phyloP scores from a whole-genome alignment of 2,888 invertebrate genomes.

The Artemia sinica region DNA sequence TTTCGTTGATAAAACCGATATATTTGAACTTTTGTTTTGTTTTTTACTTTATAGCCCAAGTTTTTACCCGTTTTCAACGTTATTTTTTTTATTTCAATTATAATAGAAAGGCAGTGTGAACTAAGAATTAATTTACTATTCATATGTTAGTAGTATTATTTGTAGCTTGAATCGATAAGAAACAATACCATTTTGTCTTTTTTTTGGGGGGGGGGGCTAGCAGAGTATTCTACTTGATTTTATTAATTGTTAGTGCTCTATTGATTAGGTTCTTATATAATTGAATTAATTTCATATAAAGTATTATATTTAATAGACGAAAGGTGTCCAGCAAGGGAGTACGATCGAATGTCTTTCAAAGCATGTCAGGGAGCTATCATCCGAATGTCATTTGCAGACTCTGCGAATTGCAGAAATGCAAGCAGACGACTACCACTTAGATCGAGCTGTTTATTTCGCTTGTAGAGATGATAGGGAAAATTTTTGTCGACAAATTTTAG shows the following conservation, averaged over 20 bases:
- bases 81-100: too few relatives aligned
- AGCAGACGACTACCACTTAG: constrained; percentile 67
- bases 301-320: constrained; percentile 26
- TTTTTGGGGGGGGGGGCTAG: too few relatives aligned
- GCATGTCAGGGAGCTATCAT: constrained; percentile 43
- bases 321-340: constrained; percentile 49
- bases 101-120: too few relatives aligned
- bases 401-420: constrained; percentile 71
- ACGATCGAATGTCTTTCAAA: constrained; percentile 67
- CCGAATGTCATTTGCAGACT: constrained; percentile 58
- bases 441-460: constrained; percentile 70
- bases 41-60: too few relatives aligned
- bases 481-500: constrained; percentile 26
- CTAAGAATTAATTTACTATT: too few relatives aligned
- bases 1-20: too few relatives aligned
- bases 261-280: constrained; percentile 15
- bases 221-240: too few relatives aligned
- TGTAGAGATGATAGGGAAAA: constrained; percentile 63
- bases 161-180: too few relatives aligned
- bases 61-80: too few relatives aligned
- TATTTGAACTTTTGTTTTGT: too few relatives aligned
- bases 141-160: too few relatives aligned
- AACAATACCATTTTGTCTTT: too few relatives aligned
- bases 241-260: neutral
- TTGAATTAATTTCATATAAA: constrained; percentile 15